Evolutionary conservation across 2,888 invertebrate genomes (phyloP), one percentile per base, ranked within the genome.

Genomic region (Apomyelois bistriatella): DNA sequence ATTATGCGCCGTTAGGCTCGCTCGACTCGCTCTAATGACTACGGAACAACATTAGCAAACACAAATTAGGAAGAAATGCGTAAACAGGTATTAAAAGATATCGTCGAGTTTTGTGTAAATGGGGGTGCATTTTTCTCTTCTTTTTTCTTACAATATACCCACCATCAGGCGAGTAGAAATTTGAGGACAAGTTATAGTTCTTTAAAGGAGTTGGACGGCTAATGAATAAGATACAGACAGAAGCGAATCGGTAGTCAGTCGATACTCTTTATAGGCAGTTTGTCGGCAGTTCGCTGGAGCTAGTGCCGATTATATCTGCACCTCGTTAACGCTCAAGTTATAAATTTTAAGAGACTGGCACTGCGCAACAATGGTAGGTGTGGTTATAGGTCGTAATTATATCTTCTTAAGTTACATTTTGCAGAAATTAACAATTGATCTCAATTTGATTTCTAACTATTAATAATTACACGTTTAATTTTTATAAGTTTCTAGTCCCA

Each of bases 31-130:
- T 74, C 74, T 85, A 86, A 88, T 79, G 85, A 79, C 80, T 77
- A 76, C 69, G 74, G 74, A 74, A 76, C 69, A 84, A 84, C 86
- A 85, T 87, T 86, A 85, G 76, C 79, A 74, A 80, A 85, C 79
- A 82, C 80, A 84, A 87, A 87, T 86, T 84, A 80, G 79, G 73
- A 77, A 76, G 78, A 82, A 82, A 82, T 76, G 78, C 78, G 82
- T 82, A 85, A 87, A 83, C 80, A 85, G 78, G 83, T 82, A 84
- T 80, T 77, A 82, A 68, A 80, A 79, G 65, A 78, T 81, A 76
- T 74, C 76, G 74, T 70, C 65, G 72, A 72, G 70, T 76, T 46
- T 79, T 75, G 66, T 65, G 69, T 62, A 74, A 77, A 77, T 80
- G 74, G 70, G 75, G n/a, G 70, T 66, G 68, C 68, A 68, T 54